Conservation (phyloP, 2,888 invertebrate genomes). For the Ophion obscuratus region DNA sequence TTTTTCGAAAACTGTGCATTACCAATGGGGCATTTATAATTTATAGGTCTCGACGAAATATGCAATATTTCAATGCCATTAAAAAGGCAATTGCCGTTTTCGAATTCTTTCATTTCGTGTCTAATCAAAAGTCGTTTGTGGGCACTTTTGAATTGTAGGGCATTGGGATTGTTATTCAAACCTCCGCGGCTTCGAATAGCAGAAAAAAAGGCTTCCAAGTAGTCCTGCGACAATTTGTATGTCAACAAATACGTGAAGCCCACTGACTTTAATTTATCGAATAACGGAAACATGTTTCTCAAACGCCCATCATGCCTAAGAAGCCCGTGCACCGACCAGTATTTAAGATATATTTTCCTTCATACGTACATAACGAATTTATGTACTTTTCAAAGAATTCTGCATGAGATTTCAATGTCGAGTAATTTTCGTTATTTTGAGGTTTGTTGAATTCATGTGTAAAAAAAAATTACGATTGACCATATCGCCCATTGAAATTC, state of each 20-base stretch:
- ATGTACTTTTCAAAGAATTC: too few species aligned
- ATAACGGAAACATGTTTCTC: slow-evolving; percentile 57
- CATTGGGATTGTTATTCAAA: slow-evolving; percentile 66
- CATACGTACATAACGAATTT: too few species aligned
- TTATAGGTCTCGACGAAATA: slow-evolving; percentile 1
- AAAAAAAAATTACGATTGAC: too few species aligned
- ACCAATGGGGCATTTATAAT: slow-evolving; percentile 19
- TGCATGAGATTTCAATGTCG: too few species aligned
- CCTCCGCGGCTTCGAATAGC: too few species aligned
- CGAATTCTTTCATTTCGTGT: slow-evolving; percentile 48
- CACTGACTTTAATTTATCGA: slow-evolving; percentile 38
- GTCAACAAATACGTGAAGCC: slow-evolving; percentile 53
- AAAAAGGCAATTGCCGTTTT: slow-evolving; percentile 52
- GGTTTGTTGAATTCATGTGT: too few species aligned
- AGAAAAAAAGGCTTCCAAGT: slow-evolving; percentile 65
- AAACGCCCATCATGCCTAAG: slow-evolving; percentile 53
- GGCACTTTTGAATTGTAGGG: slow-evolving; percentile 52
- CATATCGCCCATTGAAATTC: too few species aligned
- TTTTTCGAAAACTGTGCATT: not conserved
- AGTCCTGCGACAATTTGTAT: slow-evolving; percentile 61
- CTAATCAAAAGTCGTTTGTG: slow-evolving; percentile 48
- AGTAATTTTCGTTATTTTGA: too few species aligned
- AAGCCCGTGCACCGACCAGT: slow-evolving; percentile 50
- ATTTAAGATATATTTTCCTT: too few species aligned
- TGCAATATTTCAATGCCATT: slow-evolving; percentile 34